phyloP scores from a whole-genome alignment of 2,888 invertebrate genomes.

The Antheraea yamamai region DNA sequence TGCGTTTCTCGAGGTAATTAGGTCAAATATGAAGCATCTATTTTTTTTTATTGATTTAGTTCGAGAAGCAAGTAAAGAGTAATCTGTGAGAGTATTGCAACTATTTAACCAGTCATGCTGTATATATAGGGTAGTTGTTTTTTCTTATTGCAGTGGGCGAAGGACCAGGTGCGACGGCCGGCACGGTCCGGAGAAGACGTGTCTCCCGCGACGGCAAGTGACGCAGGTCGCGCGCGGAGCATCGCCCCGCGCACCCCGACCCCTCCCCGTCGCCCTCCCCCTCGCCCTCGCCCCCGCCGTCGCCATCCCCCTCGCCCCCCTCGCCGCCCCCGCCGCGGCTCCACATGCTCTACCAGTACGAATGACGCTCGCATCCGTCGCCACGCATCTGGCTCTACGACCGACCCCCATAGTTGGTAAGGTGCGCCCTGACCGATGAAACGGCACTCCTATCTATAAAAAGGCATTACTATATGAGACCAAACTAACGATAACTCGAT shows the following conservation, averaged over 20 bases:
- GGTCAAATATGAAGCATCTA: too few relatives aligned
- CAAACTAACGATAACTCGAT: background rate
- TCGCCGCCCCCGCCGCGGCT: constrained; percentile 34
- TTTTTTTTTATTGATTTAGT: too few relatives aligned
- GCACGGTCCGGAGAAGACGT: constrained; percentile 82
- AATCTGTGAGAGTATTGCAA: too few relatives aligned
- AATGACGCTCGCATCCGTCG: constrained; percentile 7
- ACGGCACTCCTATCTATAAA: background rate
- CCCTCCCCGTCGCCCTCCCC: constrained; percentile 26
- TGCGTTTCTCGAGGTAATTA: too few relatives aligned
- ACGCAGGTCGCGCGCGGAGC: constrained; percentile 83
- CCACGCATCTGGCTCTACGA: background rate
- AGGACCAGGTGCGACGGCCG: constrained; percentile 45
- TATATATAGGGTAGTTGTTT: background rate
- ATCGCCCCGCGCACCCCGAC: constrained; percentile 57
- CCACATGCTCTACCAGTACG: constrained; percentile 10
- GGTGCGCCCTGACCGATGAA: constrained; percentile 16
- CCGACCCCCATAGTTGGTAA: constrained; percentile 16
- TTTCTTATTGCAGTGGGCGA: constrained; percentile 57
- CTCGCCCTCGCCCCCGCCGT: constrained; percentile 26
- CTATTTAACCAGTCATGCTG: background rate
- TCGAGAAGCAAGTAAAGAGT: too few relatives aligned
- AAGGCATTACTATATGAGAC: background rate
- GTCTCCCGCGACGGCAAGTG: constrained; percentile 89
- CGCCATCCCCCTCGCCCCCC: constrained; percentile 35